phyloP scores from a whole-genome alignment of 2,888 invertebrate genomes.

The Coelinius sp. region DNA sequence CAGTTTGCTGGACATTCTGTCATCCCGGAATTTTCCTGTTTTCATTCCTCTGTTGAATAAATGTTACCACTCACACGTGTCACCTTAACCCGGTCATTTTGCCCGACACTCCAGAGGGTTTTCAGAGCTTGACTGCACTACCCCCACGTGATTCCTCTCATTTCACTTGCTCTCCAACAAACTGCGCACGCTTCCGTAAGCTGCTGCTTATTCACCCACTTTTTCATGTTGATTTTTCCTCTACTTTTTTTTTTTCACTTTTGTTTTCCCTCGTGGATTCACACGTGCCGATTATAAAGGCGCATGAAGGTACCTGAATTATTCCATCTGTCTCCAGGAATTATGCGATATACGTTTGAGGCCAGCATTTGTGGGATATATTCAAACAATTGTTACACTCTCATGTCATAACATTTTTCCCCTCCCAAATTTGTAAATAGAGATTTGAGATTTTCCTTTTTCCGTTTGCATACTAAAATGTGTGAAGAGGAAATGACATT shows the following conservation, averaged over 20 bases:
- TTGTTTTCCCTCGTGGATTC: slow-evolving; percentile 11
- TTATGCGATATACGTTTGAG: slow-evolving; percentile 3
- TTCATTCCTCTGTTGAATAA: not conserved
- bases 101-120: not conserved
- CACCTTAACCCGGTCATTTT: slow-evolving; percentile 3
- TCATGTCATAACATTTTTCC: not conserved
- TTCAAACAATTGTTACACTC: not conserved
- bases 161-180: not conserved
- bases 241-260: not conserved
- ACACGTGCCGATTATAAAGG: slow-evolving; percentile 21
- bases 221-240: not conserved
- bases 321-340: not conserved
- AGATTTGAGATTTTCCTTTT: not conserved
- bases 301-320: slow-evolving; percentile 15
- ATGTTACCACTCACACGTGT: not conserved
- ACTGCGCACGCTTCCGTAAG: not conserved
- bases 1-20: not conserved
- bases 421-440: not conserved
- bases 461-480: not conserved
- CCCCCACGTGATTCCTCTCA: slow-evolving; percentile 10
- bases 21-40: not conserved
- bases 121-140: not conserved
- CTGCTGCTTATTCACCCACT: slow-evolving; percentile 11
- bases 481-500: slow-evolving; percentile 30
- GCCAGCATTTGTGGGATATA: not conserved